Base-by-base conservation (phyloP, 2,888 invertebrate species). In the Chaitophorus viminalis region DNA sequence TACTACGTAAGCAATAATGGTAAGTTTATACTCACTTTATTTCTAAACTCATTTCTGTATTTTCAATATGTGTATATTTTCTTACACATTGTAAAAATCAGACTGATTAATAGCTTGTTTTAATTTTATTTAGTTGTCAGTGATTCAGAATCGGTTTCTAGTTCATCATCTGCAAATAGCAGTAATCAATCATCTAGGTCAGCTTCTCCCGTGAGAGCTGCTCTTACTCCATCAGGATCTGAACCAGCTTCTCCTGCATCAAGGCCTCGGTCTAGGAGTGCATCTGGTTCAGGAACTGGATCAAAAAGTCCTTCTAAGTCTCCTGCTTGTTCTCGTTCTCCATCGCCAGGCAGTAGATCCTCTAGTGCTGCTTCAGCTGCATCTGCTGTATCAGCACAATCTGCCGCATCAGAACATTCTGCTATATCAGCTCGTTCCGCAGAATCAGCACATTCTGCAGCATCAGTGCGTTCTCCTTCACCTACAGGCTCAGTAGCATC, bases 301-400 rank as follows among this genome's bases (percentile, higher is more conserved):
- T 33, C 82, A 36, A 81, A 82, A 88, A 89, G 82, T 39, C 88
- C 46, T 79, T 81, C 78, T 54, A 88, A 88, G 54, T 88, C 88
- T 31, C 84, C 88, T 8, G 81, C 85, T 1, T 88, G 89, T 39
- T 90, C 92, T 0, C 92, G 92, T 89, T 92, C 93, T 0, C 92
- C 90, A 18, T 91, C 91, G 0, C 90, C 92, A 88, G 93, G 92
- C 88, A 91, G 92, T 3, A 92, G 92, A 0, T 91, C 92, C 52
- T 93, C 93, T 0, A 90, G 91, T 11, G 93, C 93, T 0, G 92
- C 92, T 86, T 89, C 90, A 86, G 79, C 90, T 89, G 52, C 90
- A 90, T 65, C 89, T 25, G 79, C 68, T n/a, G 52, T 11, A 46
- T 46, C 46, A 46, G 46, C 46, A 11, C 14, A 3, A 1, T 46